Percentiles rank a stretch among this genome's conserved stretches.
These are phyloP conservation scores for Semnopithecus entellus DNA, from an alignment of 2,113 vertebrate genomes.

Conservation along the genomic window DNA sequence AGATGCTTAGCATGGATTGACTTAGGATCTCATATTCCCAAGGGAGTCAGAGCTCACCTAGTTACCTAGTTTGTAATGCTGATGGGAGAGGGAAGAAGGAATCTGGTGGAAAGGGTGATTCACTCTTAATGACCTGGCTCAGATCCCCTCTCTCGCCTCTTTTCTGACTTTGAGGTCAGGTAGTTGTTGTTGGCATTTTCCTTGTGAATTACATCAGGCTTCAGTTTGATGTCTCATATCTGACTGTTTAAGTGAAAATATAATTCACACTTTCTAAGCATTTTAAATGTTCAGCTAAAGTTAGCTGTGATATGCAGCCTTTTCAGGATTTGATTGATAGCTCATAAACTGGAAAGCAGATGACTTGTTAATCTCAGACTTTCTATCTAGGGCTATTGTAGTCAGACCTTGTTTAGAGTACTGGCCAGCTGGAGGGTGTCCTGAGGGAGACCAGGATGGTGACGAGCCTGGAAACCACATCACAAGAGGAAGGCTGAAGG, in stretches of 20 bases:
- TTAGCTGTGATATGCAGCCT: slow-evolving; percentile 16
- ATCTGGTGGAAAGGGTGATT: not conserved
- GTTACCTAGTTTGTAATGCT: not conserved
- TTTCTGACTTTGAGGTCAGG: not conserved
- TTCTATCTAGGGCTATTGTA: not conserved
- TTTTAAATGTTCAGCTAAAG: slow-evolving; percentile 53
- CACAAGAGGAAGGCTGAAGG: not conserved
- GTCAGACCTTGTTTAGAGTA: not conserved
- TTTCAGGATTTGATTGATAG: slow-evolving; percentile 39
- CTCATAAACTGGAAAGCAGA: slow-evolving; percentile 31
- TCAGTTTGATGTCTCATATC: slow-evolving; percentile 12
- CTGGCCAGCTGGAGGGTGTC: not conserved
- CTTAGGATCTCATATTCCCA: not conserved
- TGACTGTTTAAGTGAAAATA: slow-evolving; percentile 53
- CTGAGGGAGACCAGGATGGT: not conserved
- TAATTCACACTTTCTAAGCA: slow-evolving; percentile 49
- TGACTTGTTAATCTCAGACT: slow-evolving; percentile 7
- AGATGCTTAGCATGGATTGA: not conserved
- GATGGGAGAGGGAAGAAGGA: not conserved
- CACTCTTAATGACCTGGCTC: not conserved
- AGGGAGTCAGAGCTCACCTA: not conserved
- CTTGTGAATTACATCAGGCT: not conserved
- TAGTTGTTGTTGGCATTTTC: slow-evolving; percentile 29
- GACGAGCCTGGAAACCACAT: not conserved
- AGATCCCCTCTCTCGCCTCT: too few relatives aligned